phyloP scores from a whole-genome alignment of 2,113 vertebrate species.

The Nycticorax nycticorax region DNA sequence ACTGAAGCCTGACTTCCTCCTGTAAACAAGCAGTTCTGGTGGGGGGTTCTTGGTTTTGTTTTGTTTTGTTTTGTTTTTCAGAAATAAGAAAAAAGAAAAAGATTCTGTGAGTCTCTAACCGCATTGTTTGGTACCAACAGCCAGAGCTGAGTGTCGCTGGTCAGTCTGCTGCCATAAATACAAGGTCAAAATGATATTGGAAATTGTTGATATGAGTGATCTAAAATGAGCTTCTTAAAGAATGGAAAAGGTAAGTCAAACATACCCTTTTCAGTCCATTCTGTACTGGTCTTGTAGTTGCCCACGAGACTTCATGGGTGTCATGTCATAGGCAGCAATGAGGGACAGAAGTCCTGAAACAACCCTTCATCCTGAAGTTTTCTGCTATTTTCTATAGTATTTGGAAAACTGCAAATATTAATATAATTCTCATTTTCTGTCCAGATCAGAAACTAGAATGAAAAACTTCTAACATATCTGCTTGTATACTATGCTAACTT shows the following conservation, averaged over 20 bases:
- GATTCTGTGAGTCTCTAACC: neutral
- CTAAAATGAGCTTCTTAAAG: neutral
- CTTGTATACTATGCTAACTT: neutral
- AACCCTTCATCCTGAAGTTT: neutral
- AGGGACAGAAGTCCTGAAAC: neutral
- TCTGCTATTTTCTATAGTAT: neutral
- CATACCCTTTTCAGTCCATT: neutral
- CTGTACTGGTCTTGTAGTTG: neutral
- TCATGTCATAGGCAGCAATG: neutral
- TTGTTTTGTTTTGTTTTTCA: neutral
- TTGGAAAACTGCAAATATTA: neutral
- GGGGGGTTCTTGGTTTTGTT: fast-evolving
- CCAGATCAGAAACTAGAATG: neutral
- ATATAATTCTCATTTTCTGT: neutral
- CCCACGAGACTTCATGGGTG: neutral
- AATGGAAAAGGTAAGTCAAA: neutral
- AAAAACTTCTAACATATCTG: neutral
- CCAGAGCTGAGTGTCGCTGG: neutral
- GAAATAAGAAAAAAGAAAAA: neutral
- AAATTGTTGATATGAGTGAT: neutral
- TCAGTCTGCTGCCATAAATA: neutral
- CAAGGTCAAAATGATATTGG: neutral
- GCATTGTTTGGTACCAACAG: neutral
- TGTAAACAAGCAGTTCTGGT: neutral
- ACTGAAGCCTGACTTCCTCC: neutral